Evolutionary conservation across 35 echinoderm and acorn worm genomes (phyloP).

Genomic region (Ptychodera flava): DNA sequence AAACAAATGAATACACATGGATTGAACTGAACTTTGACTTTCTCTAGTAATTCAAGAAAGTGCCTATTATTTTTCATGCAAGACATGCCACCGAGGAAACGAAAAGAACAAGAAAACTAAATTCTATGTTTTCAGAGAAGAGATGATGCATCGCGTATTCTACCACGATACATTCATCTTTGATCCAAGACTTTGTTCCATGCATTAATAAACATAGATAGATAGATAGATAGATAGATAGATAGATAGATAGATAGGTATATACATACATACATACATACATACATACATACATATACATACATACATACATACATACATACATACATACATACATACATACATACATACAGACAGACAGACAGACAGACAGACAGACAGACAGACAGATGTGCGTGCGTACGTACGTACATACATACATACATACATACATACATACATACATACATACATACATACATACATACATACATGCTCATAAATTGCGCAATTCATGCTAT

Average conservation of each 20-base stretch:
- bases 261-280: not conserved
- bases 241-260: not conserved
- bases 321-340: not conserved
- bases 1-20: too few species aligned
- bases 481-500: too few species aligned
- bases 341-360: not conserved
- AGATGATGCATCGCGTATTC: too few species aligned
- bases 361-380: not conserved
- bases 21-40: too few species aligned
- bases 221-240: not conserved
- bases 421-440: slow-evolving; percentile 2
- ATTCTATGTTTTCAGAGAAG: too few species aligned
- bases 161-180: too few species aligned
- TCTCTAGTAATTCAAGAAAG: too few species aligned
- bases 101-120: too few species aligned
- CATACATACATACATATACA: not conserved
- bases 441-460: slow-evolving; percentile 2
- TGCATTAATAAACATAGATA: not conserved
- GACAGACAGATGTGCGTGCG: not conserved
- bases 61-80: too few species aligned
- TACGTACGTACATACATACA: not conserved
- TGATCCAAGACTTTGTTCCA: too few species aligned
- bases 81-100: too few species aligned
- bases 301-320: not conserved
- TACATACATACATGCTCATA: not conserved